Evolutionary conservation across 2,113 vertebrate genomes (phyloP).

Genomic region (pig (Sus scrofa)): T2T-Sscrofa CM000829.6:46258501-46259000

Average conservation of each 20-base stretch:
- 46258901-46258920: neutral
- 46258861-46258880: neutral
- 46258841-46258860: neutral
- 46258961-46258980: neutral
- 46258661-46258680: neutral
- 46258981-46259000: constrained; percentile 1
- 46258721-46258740: neutral
- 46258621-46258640: neutral
- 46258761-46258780: neutral
- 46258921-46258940: neutral
- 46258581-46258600: neutral
- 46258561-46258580: neutral
- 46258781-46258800: neutral
- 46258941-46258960: neutral
- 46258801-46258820: neutral
- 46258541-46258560: neutral
- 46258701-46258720: neutral
- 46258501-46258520: neutral
- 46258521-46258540: neutral
- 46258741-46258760: neutral
- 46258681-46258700: neutral
- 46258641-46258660: neutral
- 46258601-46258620: neutral
- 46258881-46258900: neutral
- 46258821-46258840: neutral